Base-by-base conservation (phyloP, 2,888 invertebrate genomes). In the Pandemis heparana region DNA sequence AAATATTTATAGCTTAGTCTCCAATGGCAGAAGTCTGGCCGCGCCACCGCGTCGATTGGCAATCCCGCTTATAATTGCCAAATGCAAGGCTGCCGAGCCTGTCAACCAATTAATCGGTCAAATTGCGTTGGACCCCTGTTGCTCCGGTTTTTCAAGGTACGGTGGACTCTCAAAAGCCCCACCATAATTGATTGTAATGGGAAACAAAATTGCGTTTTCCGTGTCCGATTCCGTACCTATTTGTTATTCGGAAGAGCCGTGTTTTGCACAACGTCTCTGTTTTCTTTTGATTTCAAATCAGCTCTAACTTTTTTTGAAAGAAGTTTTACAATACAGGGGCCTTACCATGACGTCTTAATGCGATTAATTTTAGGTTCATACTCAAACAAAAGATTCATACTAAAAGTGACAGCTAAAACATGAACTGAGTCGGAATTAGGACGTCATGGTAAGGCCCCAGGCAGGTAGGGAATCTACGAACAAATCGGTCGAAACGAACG, bases 171-270 rank as follows among this genome's bases (percentile, higher is more conserved):
- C 71, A 39, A 73, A 73, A 73, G 63, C 73, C 68, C 66, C 39
- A 59, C n/a, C 63, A 59, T 73, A 73, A 73, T 73, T 73, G 73
- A 69, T 73, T 73, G 63, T 68, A 64, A 73, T 73, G 73, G 68
- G 48, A 73, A 69, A 73, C 68, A 73, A 69, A 73, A 73, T 73
- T 73, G 68, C 63, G 59, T 69, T 68, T 71, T 39, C 56, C 46
- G 41, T 69, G 10, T 63, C 63, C 59, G 46, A 63, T 43, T 56
- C 5, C 23, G 56, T 56, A 56, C 51, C 51, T 56, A 23, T 56
- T 56, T 56, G 23, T 23, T 56, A 56, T 14, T 48, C 48, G 48
- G 2, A 18, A 18, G 53, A 8, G 9, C 8, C 53, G 53, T n/a
- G n/a, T 18, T 18, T 16, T 18, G 53, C 18, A 5, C n/a, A 53